Base-by-base conservation (phyloP, 37 sponge, comb jelly and placozoan species). In the Chondrosia reniformis region DNA sequence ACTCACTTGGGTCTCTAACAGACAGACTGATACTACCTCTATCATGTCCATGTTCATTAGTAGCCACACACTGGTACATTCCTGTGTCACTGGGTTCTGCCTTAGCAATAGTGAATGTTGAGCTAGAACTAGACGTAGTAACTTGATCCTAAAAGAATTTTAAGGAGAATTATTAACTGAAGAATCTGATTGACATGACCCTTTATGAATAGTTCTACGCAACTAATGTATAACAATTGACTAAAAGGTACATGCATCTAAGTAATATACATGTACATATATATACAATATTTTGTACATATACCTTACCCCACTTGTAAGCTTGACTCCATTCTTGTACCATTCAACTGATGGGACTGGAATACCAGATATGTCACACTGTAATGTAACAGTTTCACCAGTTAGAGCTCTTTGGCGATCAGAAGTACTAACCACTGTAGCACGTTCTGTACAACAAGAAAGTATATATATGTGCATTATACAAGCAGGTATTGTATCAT, bases 11-110 rank as follows among this genome's bases (percentile, higher is more conserved):
- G 0, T 32, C 64, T 45, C 84, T 57, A 19, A 88, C 84, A 56
- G 74, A 43, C 24, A 88, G 67, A 34, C 59, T 33, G 84, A 84
- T 82, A 13, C 74, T 39, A 19, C 40, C 49, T 2, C 5, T n/a
- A 55, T 17, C 75, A 21, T 43, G 33, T 4, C 38, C 76, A 49
- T 56, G 33, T n/a, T 9, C 57, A 65, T 83, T 83, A 52, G 28
- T 54, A 7, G 28, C 84, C 54, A 83, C 65, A 45, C 88, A 88
- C 79, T 88, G 88, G 75, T 83, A 88, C 64, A 88, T 76, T 22
- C 88, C 88, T 44, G 58, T 69, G 71, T 88, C 33, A 4, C 19
- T 37, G 0, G 75, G 67, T 1, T 42, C 6, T 19, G 67, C 36
- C 17, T 78, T 76, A n/a, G 30, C 55, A 30, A 69, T 69, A 0